Conservation (phyloP, 2,797 vertebrate genomes). For the Champsocephalus gunnari region DNA sequence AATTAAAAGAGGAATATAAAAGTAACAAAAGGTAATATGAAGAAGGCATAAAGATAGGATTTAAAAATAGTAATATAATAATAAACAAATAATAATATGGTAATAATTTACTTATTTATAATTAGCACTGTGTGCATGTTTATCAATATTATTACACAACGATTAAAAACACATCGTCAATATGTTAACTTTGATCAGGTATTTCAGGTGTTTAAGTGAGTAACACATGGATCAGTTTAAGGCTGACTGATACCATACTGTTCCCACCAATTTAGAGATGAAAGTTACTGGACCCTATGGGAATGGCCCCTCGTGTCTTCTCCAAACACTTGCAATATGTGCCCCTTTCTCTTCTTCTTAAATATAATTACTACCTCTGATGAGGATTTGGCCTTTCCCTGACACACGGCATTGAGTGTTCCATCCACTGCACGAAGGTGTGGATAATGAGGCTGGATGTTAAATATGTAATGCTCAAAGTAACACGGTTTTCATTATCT, state of each 20-base stretch:
- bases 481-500: slow-evolving; percentile 22
- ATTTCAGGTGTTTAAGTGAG: not conserved
- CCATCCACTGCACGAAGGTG: slow-evolving; percentile 9
- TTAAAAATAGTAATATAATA: not conserved
- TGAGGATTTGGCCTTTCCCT: not conserved
- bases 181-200: not conserved
- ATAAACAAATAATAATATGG: too few species aligned
- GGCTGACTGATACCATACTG: not conserved
- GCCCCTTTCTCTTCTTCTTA: not conserved
- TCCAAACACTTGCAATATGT: not conserved
- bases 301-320: slow-evolving; percentile 7
- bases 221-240: not conserved
- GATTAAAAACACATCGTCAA: not conserved
- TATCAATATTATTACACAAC: not conserved
- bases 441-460: slow-evolving; percentile 23
- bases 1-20: not conserved
- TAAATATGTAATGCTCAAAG: slow-evolving; percentile 22
- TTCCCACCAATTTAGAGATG: not conserved
- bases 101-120: not conserved
- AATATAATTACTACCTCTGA: not conserved
- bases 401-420: not conserved
- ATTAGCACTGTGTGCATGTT: slow-evolving; percentile 1
- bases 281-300: not conserved
- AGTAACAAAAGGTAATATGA: not conserved
- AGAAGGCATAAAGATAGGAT: not conserved